Evolutionary conservation across 2,113 vertebrate species (phyloP).

Genomic region (Phoenicopterus ruber): DNA sequence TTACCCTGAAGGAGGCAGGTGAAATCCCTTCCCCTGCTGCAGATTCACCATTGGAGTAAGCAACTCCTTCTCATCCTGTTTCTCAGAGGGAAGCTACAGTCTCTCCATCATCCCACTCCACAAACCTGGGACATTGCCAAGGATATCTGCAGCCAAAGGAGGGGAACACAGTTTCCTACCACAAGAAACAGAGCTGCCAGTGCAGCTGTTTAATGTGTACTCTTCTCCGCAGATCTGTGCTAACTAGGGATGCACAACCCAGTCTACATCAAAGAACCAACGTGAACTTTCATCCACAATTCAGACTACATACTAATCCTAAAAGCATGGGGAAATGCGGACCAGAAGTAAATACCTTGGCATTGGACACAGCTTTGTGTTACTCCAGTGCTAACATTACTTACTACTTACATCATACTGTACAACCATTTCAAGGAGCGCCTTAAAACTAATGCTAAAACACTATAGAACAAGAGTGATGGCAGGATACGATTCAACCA

Average conservation of each 20-base stretch:
- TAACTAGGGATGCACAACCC: background rate
- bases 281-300: background rate
- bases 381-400: background rate
- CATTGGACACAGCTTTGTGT: background rate
- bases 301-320: background rate
- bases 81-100: background rate
- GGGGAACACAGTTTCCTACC: background rate
- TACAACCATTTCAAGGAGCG: background rate
- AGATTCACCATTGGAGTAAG: background rate
- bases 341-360: background rate
- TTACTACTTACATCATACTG: background rate
- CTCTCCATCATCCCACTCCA: background rate
- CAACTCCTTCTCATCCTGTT: background rate
- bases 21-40: background rate
- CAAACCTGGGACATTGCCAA: conserved; percentile 12
- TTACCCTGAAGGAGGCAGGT: background rate
- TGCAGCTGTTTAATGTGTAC: background rate
- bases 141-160: background rate
- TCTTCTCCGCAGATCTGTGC: background rate
- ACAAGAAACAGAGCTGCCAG: background rate
- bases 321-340: background rate
- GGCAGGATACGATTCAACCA: background rate
- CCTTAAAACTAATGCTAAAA: background rate
- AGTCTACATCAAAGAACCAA: background rate
- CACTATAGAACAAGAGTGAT: background rate